These are phyloP conservation scores for Ochotona curzoniae DNA, from an alignment of 2,113 vertebrate genomes.

Conservation along the genomic window DNA sequence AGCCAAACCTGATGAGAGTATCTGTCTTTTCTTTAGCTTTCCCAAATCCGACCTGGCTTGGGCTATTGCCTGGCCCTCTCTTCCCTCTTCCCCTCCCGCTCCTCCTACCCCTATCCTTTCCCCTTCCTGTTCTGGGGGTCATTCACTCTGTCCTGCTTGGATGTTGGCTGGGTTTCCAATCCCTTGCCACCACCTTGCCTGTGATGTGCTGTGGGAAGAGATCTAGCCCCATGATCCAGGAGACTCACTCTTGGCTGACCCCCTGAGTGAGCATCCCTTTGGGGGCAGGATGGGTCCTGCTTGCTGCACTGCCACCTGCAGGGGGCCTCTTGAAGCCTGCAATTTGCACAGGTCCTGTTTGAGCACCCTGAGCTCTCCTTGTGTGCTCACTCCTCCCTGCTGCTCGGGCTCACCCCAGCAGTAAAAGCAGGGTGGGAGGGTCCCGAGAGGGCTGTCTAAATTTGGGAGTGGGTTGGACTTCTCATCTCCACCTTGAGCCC, in stretches of 20 bases:
- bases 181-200: not conserved
- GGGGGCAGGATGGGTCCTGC: not conserved
- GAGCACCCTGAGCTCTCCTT: rapidly evolving
- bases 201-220: not conserved
- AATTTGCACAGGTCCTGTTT: not conserved
- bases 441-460: not conserved
- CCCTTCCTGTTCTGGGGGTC: not conserved
- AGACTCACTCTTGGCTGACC: not conserved
- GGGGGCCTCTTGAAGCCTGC: not conserved
- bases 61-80: not conserved
- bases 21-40: not conserved
- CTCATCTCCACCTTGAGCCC: not conserved
- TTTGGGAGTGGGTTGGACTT: not conserved
- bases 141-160: not conserved
- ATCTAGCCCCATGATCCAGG: not conserved
- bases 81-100: not conserved
- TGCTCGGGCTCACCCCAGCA: not conserved
- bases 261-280: not conserved
- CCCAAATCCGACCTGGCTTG: not conserved
- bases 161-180: not conserved
- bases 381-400: not conserved
- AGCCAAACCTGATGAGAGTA: not conserved
- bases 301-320: not conserved
- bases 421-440: not conserved
- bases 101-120: not conserved